phyloP scores from a whole-genome alignment of 1,140 invertebrate species.

The Microplitis demolitor region DNA sequence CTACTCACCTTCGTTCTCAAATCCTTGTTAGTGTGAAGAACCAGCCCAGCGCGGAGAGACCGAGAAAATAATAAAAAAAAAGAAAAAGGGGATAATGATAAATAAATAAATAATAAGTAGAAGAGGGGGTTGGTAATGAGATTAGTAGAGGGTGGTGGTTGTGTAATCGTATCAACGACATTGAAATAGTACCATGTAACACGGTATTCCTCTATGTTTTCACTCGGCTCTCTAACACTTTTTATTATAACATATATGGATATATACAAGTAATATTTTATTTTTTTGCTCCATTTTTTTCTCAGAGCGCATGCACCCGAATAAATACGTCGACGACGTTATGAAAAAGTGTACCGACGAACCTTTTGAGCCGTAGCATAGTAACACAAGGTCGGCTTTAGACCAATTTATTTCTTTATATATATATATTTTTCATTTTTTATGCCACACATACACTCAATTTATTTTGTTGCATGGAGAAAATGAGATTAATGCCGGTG shows the following conservation, averaged over 20 bases:
- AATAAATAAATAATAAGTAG: constrained; percentile 38
- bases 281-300: too few species aligned
- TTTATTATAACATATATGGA: neutral
- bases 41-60: constrained; percentile 21
- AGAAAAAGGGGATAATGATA: constrained; percentile 19
- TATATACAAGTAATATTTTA: neutral
- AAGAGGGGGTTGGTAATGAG: constrained; percentile 12
- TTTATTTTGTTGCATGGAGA: neutral
- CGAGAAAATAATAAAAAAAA: constrained; percentile 35
- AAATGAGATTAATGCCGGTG: neutral
- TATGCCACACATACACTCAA: too few species aligned
- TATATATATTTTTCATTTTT: neutral
- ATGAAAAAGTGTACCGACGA: constrained; percentile 13
- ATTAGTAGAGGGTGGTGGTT: constrained; percentile 4
- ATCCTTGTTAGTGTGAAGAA: constrained; percentile 58
- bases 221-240: neutral
- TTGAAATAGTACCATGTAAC: constrained; percentile 2
- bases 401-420: neutral
- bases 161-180: constrained; percentile 23
- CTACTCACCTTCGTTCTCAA: constrained; percentile 67
- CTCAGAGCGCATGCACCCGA: neutral
- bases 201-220: neutral
- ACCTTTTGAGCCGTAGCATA: constrained; percentile 1
- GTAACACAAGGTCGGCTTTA: neutral
- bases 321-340: neutral